Conservation (phyloP, 2,797 vertebrate species). For the Ctenopoma kingsleyae region DNA sequence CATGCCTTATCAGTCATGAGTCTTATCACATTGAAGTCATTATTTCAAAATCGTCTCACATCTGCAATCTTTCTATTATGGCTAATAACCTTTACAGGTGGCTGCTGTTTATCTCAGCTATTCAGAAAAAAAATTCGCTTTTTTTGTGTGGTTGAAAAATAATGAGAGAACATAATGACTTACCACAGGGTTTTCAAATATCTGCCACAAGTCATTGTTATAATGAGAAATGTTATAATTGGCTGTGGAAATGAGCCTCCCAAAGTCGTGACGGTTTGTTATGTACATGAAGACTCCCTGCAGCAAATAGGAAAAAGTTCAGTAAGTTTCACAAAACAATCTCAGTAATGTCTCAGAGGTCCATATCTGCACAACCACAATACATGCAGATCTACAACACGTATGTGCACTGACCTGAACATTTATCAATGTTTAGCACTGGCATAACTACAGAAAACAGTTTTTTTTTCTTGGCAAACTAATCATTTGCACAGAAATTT, state of each 20-base stretch:
- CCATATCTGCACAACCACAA: constrained; percentile 24
- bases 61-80: constrained; percentile 49
- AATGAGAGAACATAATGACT: constrained; percentile 70
- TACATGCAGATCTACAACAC: constrained; percentile 37
- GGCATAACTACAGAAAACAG: constrained; percentile 27
- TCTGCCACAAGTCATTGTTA: constrained; percentile 98
- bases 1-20: constrained; percentile 44
- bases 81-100: constrained; percentile 52
- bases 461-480: constrained; percentile 36
- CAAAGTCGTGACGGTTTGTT: constrained; percentile 97
- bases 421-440: constrained; percentile 35
- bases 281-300: constrained; percentile 99
- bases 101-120: constrained; percentile 52
- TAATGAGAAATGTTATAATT: constrained; percentile 97
- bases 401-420: constrained; percentile 3
- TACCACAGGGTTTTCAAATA: constrained; percentile 98
- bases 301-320: constrained; percentile 57
- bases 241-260: constrained; percentile 94
- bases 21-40: constrained; percentile 49
- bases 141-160: constrained; percentile 26
- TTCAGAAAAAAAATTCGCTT: constrained; percentile 11
- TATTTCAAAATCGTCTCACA: constrained; percentile 42
- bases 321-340: constrained; percentile 56
- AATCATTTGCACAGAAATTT: constrained; percentile 51
- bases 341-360: constrained; percentile 27